Evolutionary conservation across 1,140 invertebrate genomes (phyloP), one percentile per base, ranked within the genome.

Genomic region (Euwallacea similis): DNA sequence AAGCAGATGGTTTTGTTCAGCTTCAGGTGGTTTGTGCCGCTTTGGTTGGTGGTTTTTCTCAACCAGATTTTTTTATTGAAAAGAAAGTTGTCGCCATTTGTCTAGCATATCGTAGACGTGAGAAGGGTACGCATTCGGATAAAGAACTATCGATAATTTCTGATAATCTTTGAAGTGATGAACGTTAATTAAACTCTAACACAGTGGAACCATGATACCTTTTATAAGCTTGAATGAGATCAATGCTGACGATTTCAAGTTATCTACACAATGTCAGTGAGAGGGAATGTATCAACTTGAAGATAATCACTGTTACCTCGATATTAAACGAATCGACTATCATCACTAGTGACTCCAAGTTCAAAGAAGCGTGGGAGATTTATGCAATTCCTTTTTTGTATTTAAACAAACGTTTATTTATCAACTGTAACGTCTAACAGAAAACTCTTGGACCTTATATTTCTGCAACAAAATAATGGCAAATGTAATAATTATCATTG

Each of bases 231-330:
- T 66, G 8, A 66, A 55, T 11, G 13, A 11, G 13, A 66, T 66
- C 54, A 50, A 66, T 66, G 63, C 63, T 66, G 63, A 66, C 46
- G 63, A 66, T 66, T 54, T 66, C 63, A 54, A 55, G 47, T 66
- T 66, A 44, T 53, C 47, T 4, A 66, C 42, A 33, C 16, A 54
- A 54, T 66, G 61, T 46, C 42, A 63, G 61, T 63, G 61, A 63
- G 61, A 63, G 61, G 61, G 47, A 42, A 63, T 50, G 6, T 11
- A 50, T 50, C 9, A 50, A 50, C 46, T 10, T 50, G 46, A 50
- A 11, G 46, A 10, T 10, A 50, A 11, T 13, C 13, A 50, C 13
- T 13, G 46, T 50, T 50, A 50, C 46, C 46, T 50, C 46, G 46
- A 50, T 50, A 50, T 50, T 33, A 33, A 33, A 33, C 21, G 21